A percentile compares a stretch with the other conserved stretches of the same genome.
Conservation (phyloP, 2,113 vertebrate genomes). For the Tragulus kanchil region DNA sequence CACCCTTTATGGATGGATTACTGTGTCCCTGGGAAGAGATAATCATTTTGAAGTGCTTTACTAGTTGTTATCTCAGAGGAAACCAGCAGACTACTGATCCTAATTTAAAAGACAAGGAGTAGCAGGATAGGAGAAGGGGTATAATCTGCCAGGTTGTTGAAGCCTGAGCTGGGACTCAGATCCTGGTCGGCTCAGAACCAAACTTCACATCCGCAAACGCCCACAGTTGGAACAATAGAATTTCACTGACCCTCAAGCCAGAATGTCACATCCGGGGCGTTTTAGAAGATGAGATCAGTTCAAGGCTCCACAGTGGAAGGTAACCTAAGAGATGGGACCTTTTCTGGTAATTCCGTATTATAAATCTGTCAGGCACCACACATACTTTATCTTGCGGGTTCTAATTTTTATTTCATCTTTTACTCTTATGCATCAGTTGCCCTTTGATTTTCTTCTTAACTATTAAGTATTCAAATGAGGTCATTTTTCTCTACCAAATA, state of each 20-base stretch:
- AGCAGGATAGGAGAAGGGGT: background rate
- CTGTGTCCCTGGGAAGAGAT: background rate
- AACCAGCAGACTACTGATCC: background rate
- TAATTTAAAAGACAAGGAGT: background rate
- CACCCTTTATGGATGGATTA: background rate
- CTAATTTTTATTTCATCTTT: background rate
- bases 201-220: background rate
- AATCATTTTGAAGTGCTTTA: slow-evolving; percentile 10
- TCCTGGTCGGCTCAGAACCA: background rate
- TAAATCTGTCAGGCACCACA: background rate
- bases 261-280: background rate
- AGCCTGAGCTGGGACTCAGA: background rate
- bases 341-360: background rate
- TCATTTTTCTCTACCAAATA: slow-evolving; percentile 28
- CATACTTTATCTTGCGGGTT: background rate
- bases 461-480: slow-evolving; percentile 5
- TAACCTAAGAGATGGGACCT: background rate
- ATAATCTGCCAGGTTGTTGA: background rate
- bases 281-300: background rate
- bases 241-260: background rate
- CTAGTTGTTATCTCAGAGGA: background rate
- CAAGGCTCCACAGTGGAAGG: background rate
- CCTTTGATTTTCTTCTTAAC: slow-evolving; percentile 28
- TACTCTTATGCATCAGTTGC: background rate
- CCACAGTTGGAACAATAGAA: background rate